A percentile compares a stretch with the other conserved stretches of the same genome.
These are phyloP conservation scores for Psittacula echo DNA, from an alignment of 2,797 vertebrate species.

Conservation along the genomic window DNA sequence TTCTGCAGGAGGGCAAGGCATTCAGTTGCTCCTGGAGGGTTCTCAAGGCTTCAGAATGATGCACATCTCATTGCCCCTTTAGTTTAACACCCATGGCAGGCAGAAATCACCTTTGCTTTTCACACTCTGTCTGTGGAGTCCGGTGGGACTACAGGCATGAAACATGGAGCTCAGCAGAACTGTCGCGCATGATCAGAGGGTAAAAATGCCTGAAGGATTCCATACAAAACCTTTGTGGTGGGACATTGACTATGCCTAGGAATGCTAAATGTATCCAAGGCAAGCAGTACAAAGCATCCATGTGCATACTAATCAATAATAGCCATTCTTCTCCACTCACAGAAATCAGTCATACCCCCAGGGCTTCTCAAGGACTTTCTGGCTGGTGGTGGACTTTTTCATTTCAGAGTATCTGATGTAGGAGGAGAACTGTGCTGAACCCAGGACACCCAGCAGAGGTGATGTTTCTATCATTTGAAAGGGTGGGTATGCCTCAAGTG, in stretches of 20 bases:
- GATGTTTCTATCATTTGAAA: background rate
- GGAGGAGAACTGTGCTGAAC: background rate
- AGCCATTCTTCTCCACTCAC: background rate
- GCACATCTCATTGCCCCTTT: background rate
- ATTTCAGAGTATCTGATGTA: background rate
- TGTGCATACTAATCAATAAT: background rate
- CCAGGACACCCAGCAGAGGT: background rate
- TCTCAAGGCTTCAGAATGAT: background rate
- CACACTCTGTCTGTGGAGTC: background rate
- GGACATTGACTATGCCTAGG: background rate
- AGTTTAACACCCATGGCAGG: background rate
- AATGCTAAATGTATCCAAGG: background rate
- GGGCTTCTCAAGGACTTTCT: background rate
- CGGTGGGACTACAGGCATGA: background rate
- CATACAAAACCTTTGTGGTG: background rate
- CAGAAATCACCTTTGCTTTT: background rate
- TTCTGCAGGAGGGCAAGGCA: background rate
- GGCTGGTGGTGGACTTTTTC: background rate
- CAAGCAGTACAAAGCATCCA: background rate
- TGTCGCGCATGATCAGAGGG: background rate
- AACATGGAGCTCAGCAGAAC: background rate
- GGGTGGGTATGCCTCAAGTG: background rate
- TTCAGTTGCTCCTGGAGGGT: background rate
- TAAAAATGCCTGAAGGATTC: background rate
- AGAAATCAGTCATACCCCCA: background rate